These are phyloP conservation scores for Saxicola maurus DNA, from an alignment of 2,797 vertebrate species.

Conservation along the genomic window DNA sequence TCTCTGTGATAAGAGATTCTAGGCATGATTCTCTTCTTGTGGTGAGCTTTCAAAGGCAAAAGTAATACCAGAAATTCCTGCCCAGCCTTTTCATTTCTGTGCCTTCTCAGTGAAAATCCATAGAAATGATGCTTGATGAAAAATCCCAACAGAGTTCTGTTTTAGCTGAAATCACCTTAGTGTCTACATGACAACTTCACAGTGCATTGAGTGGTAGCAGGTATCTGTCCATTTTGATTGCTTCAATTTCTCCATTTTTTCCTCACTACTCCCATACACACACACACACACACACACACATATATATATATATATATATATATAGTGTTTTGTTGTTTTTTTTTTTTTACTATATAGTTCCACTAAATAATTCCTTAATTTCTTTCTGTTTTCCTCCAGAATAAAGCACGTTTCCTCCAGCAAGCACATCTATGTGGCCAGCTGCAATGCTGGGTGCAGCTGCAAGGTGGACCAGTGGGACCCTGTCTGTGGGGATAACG, in stretches of 20 bases:
- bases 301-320: background rate
- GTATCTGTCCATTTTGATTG: background rate
- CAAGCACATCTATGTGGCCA: constrained; percentile 37
- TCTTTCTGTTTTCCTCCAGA: background rate
- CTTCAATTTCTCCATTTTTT: background rate
- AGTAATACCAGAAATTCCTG: background rate
- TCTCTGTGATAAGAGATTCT: background rate
- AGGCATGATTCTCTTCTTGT: background rate
- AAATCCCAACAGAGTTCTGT: background rate
- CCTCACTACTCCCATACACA: background rate
- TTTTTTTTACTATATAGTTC: background rate
- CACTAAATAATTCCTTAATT: background rate
- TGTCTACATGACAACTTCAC: background rate
- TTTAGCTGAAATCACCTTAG: background rate
- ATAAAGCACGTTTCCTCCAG: background rate
- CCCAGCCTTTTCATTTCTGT: background rate
- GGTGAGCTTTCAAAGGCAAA: background rate
- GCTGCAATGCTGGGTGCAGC: constrained; percentile 81
- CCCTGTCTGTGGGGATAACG: constrained; percentile 85
- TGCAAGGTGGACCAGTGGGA: constrained; percentile 86
- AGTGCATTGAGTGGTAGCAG: background rate
- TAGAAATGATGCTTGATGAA: background rate
- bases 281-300: too few relatives aligned
- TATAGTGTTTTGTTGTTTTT: background rate
- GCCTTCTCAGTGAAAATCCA: background rate